Percentiles rank a stretch among this genome's conserved stretches.
Conservation (phyloP, 2,888 invertebrate species). For the Pristionchus mayeri region DNA sequence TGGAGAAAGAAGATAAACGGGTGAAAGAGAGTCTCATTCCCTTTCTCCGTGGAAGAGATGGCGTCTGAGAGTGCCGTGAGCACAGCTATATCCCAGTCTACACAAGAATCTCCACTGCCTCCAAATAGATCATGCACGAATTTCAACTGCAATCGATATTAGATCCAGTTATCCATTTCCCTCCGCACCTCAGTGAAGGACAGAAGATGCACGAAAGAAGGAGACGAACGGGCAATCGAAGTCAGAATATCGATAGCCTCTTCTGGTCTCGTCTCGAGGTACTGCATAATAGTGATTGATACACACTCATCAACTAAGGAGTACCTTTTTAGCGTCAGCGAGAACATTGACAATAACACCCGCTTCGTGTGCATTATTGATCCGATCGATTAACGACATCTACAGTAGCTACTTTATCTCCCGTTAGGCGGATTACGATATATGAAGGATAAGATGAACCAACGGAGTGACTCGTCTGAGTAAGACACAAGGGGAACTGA, state of each 20-base stretch:
- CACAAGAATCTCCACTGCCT: not conserved
- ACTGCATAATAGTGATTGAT: slow-evolving; percentile 21
- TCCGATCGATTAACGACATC: slow-evolving; percentile 43
- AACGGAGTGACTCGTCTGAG: not conserved
- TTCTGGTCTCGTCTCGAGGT: not conserved
- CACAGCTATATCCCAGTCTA: not conserved
- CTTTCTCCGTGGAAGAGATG: not conserved
- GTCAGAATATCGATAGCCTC: slow-evolving; percentile 4
- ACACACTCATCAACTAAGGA: not conserved
- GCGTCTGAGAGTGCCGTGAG: slow-evolving; percentile 16
- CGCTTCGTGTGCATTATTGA: slow-evolving; percentile 37
- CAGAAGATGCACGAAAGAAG: slow-evolving; percentile 34
- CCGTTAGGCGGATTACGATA: no score
- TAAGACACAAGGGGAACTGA: not conserved
- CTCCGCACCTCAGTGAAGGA: slow-evolving; percentile 12
- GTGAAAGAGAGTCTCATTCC: not conserved
- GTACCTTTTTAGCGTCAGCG: slow-evolving; percentile 31
- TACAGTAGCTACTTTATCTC: not conserved
- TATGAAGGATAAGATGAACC: slow-evolving; percentile 19
- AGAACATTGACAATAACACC: slow-evolving; percentile 46
- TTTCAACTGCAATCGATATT: not conserved
- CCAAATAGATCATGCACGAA: slow-evolving; percentile 1
- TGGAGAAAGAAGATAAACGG: no score
- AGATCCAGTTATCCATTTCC: not conserved
- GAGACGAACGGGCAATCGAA: not conserved